Percentiles rank a stretch among this genome's conserved stretches.
phyloP scores from a whole-genome alignment of 2,113 vertebrate genomes.

The Bos javanicus region DNA sequence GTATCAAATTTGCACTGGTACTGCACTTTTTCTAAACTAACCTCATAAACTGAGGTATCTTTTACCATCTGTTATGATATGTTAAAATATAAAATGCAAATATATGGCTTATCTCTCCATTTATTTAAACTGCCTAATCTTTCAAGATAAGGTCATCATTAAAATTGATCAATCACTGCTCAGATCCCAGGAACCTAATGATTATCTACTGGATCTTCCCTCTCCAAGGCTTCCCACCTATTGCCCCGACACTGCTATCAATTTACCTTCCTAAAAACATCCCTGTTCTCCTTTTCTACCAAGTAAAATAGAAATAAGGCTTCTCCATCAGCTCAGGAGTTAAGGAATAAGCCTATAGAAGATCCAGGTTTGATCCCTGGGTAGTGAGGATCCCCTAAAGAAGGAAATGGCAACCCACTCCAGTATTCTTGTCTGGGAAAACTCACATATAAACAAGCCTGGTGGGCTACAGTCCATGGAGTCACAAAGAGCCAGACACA shows the following conservation, averaged over 20 bases:
- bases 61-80: not conserved
- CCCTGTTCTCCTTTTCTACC: not conserved
- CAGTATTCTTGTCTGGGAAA: not conserved
- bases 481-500: not conserved
- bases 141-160: not conserved
- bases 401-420: not conserved
- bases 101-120: not conserved
- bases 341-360: not conserved
- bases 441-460: not conserved
- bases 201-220: not conserved
- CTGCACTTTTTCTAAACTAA: not conserved
- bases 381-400: not conserved
- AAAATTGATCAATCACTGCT: not conserved
- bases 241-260: not conserved
- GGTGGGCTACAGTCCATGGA: not conserved
- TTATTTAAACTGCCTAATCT: not conserved
- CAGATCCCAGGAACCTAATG: not conserved
- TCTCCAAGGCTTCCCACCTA: not conserved
- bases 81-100: not conserved
- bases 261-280: not conserved
- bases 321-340: not conserved
- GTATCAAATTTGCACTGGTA: not conserved
- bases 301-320: not conserved
- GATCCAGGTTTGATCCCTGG: not conserved
- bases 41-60: not conserved